phyloP scores from a whole-genome alignment of 2,888 invertebrate genomes.

The Apotomis turbidana region DNA sequence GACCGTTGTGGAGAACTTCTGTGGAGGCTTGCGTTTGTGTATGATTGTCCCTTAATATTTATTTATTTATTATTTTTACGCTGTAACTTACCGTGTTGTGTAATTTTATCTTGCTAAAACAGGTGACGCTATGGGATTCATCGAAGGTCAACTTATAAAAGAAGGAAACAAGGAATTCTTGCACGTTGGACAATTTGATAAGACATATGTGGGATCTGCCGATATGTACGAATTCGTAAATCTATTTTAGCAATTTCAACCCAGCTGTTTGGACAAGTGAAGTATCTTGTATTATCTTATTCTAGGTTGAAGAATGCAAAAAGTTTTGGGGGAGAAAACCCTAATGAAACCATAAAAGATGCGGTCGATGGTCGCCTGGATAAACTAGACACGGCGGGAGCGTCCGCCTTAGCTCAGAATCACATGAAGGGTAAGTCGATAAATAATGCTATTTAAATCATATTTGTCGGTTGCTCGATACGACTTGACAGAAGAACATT shows the following conservation, averaged over 20 bases:
- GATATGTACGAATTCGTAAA: conserved; percentile 52
- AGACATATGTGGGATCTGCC: conserved; percentile 55
- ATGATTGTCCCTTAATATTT: too few species aligned
- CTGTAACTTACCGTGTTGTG: not conserved
- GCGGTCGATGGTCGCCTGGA: conserved; percentile 52
- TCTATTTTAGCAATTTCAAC: not conserved
- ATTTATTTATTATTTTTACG: too few species aligned
- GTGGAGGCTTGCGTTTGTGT: too few species aligned
- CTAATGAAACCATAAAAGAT: conserved; percentile 54
- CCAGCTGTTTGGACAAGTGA: too few species aligned
- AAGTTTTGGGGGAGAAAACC: conserved; percentile 53
- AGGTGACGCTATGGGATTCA: conserved; percentile 61
- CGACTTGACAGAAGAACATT: too few species aligned
- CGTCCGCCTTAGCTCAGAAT: conserved; percentile 45
- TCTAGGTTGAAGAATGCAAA: conserved; percentile 55
- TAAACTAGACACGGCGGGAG: conserved; percentile 44
- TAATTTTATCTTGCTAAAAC: conserved; percentile 3
- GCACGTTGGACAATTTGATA: conserved; percentile 57
- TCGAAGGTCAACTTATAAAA: conserved; percentile 56
- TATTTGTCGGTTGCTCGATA: too few species aligned
- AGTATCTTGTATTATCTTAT: not conserved
- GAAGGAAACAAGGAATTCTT: conserved; percentile 58
- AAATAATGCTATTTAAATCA: not conserved
- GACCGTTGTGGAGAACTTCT: too few species aligned
- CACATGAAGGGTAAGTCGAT: conserved; percentile 54